A percentile compares a stretch with the other conserved stretches of the same genome.
These are phyloP conservation scores for Villa cingulata DNA, from an alignment of 2,888 invertebrate species.

Conservation along the genomic window DNA sequence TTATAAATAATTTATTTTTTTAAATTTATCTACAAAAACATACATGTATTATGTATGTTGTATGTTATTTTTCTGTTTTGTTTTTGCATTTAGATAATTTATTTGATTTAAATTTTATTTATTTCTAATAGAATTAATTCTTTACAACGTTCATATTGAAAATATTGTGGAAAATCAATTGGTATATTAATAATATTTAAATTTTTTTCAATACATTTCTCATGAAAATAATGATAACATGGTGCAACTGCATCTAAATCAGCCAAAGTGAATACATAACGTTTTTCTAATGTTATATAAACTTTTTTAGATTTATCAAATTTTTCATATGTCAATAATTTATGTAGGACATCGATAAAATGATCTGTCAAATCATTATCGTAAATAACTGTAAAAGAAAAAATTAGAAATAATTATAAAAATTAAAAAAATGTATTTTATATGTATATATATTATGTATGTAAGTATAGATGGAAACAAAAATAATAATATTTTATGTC, in stretches of 20 bases:
- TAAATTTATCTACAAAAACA: too few relatives aligned
- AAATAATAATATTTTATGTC: too few relatives aligned
- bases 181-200: conserved; percentile 40
- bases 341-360: conserved; percentile 57
- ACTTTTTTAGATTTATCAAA: conserved; percentile 40
- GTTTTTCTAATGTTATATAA: conserved; percentile 69
- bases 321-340: conserved; percentile 38
- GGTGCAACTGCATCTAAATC: conserved; percentile 75
- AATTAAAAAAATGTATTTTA: too few relatives aligned
- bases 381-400: conserved; percentile 58
- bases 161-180: conserved; percentile 65
- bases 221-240: conserved; percentile 73
- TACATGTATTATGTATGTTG: too few relatives aligned
- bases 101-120: conserved; percentile 14
- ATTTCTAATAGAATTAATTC: conserved; percentile 65
- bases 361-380: conserved; percentile 69
- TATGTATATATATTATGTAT: too few relatives aligned
- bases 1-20: too few relatives aligned
- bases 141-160: conserved; percentile 64
- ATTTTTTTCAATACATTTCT: conserved; percentile 20
- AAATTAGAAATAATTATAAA: conserved; percentile 5
- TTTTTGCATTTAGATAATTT: too few relatives aligned
- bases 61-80: too few relatives aligned
- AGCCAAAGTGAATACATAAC: conserved; percentile 70
- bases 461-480: too few relatives aligned